A percentile compares a stretch with the other conserved stretches of the same genome.
Evolutionary conservation across 2,888 invertebrate species (phyloP).

Genomic region (Rotaria macrura): DNA sequence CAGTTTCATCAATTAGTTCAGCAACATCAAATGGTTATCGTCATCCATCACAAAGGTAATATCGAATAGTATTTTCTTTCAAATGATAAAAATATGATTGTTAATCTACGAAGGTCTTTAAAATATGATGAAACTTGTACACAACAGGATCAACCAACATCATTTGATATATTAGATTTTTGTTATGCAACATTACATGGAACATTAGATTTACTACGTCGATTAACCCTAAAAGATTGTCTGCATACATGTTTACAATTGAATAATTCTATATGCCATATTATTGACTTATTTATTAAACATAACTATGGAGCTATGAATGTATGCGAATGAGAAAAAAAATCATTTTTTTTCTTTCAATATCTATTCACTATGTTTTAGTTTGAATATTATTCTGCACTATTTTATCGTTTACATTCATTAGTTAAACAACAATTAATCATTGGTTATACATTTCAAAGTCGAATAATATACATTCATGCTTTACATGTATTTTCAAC

Average conservation of each 20-base stretch:
- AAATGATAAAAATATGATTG: neutral
- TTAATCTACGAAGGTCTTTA: neutral
- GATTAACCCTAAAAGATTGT: conserved; percentile 1
- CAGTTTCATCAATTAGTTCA: conserved; percentile 8
- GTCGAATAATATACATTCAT: conserved; percentile 1
- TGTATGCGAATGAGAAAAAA: neutral
- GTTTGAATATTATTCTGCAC: neutral
- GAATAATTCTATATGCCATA: neutral
- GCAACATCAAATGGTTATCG: conserved; percentile 11
- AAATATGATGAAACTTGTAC: neutral
- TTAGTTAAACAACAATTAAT: conserved; percentile 13
- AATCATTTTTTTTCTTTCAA: too few relatives aligned
- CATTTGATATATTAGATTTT: neutral
- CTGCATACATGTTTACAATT: neutral
- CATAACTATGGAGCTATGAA: conserved; percentile 9
- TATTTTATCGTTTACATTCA: conserved; percentile 21
- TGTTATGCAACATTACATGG: neutral
- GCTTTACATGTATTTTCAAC: neutral
- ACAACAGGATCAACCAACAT: neutral
- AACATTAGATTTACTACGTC: conserved; percentile 14
- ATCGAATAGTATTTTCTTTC: too few relatives aligned
- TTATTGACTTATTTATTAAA: neutral
- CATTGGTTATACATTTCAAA: conserved; percentile 1
- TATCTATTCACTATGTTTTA: neutral
- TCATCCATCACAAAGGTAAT: neutral